Evolutionary conservation across 2,113 vertebrate genomes (phyloP), one percentile per base, ranked within the genome.

Genomic region (Bubalus kerabau): DNA sequence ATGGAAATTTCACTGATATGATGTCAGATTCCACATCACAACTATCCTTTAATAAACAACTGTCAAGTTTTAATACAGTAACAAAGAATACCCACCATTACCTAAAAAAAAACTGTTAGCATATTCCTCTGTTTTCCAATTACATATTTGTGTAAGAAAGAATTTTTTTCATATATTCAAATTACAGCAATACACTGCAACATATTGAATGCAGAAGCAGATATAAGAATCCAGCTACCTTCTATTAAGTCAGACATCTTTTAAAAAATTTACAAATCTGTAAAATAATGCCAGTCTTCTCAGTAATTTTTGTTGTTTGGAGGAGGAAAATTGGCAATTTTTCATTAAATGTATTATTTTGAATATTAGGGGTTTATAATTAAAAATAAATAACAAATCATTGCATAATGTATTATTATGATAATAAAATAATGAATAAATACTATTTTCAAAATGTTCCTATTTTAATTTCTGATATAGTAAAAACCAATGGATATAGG

Each of bases 301-400:
- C 64, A 56, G 12, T 67, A n/a, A 54, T 60, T 30, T 36, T 95
- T 64, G 56, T 71, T 83, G 54, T 87, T 90, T 80, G 30, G 28
- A 36, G 9, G 14, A 24, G 36, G 71, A 78, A 82, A 19, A 57
- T 9, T 64, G 7, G 40, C 13, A 11, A 46, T 60, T 50, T 80
- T 96, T n/a, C 46, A 90, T 80, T 60, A 78, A 97, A 82, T 57
- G 4, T 89, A 14, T 56, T 67, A 89, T 82, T 88, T 95, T 83
- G 48, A 93, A 89, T 76, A 7, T 15, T 86, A 90, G 23, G 8
- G 76, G 28, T 40, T 74, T 74, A 74, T 71, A 71, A 71, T 71
- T 95, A 36, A 62, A 46, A 81, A 90, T 74, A 71, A 80, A 74
- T 81, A 71, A 32, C 12, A 92, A 80, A 56, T 83, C 1, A 48